Base-by-base conservation (phyloP, 2,888 invertebrate genomes). In the Watsonalla binaria region DNA sequence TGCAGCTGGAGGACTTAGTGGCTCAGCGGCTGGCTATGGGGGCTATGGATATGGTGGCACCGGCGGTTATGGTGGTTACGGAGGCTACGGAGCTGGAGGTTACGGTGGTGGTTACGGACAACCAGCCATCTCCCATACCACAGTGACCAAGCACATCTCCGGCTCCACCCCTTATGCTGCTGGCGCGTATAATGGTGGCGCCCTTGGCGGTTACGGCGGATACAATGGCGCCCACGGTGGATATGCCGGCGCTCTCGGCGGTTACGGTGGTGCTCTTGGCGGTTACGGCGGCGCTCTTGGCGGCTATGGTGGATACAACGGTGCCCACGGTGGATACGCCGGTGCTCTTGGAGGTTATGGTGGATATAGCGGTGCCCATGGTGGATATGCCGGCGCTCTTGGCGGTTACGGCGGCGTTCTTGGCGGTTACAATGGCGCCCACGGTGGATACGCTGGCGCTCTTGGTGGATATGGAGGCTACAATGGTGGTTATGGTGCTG, bases 281-380 rank as follows among this genome's bases (percentile, higher is more conserved):
- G 70, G 69, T 8, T 72, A 76, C 60, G 58, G 60, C 0, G 55
- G 66, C 35, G 53, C 48, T 46, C 53, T 49, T 1, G 58, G 63
- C 13, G 60, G 61, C 4, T 49, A 49, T 15, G 35, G 37, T 9
- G 49, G 49, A 37, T 11, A 42, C 42, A 42, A 42, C 33, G 47
- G 34, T 7, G 8, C 8, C 9, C 14, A 15, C 6, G 49, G 15
- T 8, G 49, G 47, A 7, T 48, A 48, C 49, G 71, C 54, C 70
- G 76, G 48, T 35, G 47, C 49, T 7, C 5, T 37, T 14, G 48
- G 47, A 9, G 35, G n/a, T 48, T 48, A 48, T 35, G 13, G 35
- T n/a, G 47, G 48, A 42, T 42, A 42, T 11, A 11, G 2, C 11
- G 46, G 15, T 24, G 46, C 46, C 24, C 15, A 42, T 13, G 37